Evolutionary conservation across 2,113 vertebrate species (phyloP).

Genomic region (Odontesthes bonariensis): DNA sequence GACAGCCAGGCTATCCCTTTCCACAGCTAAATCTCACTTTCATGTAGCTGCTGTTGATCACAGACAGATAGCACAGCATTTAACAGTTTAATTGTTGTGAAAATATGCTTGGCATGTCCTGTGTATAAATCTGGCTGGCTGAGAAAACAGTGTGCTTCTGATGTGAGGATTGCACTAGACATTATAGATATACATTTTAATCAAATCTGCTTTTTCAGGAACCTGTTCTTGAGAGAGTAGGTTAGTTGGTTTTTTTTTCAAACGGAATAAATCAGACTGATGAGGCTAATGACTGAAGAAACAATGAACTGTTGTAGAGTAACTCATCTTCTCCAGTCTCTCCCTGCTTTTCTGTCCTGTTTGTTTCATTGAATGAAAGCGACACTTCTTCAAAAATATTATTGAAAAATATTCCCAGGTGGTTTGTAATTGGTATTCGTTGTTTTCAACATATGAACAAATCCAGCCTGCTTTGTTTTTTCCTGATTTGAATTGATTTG

Average conservation of each 20-base stretch:
- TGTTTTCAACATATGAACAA: background rate
- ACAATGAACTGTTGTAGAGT: too few relatives aligned
- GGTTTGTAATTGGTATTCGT: background rate
- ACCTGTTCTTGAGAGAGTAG: too few relatives aligned
- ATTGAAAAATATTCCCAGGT: background rate
- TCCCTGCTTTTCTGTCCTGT: too few relatives aligned
- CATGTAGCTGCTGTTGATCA: constrained; percentile 24
- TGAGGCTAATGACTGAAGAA: background rate
- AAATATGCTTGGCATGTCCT: constrained; percentile 58
- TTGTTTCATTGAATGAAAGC: background rate
- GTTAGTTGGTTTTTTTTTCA: background rate
- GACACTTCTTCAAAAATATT: background rate
- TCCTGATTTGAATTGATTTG: background rate
- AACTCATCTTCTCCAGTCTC: too few relatives aligned
- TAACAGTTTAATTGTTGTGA: constrained; percentile 29
- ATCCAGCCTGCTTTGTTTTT: background rate
- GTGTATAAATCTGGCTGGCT: background rate
- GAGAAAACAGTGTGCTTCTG: background rate
- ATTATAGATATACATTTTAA: too few relatives aligned
- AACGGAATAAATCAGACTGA: background rate
- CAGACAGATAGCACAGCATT: constrained; percentile 19
- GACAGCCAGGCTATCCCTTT: constrained; percentile 43
- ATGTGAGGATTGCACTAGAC: too few relatives aligned
- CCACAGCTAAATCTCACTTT: constrained; percentile 30
- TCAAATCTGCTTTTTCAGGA: too few relatives aligned